A percentile compares a stretch with the other conserved stretches of the same genome.
These are phyloP conservation scores for Athetis lepigone DNA, from an alignment of 2,888 invertebrate genomes.

Conservation along the genomic window DNA sequence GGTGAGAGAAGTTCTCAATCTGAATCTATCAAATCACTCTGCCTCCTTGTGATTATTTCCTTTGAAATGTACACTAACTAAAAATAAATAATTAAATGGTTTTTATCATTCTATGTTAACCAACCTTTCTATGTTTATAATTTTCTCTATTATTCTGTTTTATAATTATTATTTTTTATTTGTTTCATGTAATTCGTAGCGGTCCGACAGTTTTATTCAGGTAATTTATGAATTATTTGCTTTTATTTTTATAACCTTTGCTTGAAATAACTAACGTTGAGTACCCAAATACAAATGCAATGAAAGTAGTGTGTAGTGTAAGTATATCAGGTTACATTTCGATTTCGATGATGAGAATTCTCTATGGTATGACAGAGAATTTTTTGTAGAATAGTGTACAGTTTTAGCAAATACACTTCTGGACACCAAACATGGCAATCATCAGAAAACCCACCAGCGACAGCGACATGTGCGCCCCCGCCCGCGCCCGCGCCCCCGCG, in stretches of 20 bases:
- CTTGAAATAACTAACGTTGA: constrained; percentile 10
- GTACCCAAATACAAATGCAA: neutral
- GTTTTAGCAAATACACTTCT: neutral
- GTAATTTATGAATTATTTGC: constrained; percentile 71
- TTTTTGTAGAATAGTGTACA: constrained; percentile 1
- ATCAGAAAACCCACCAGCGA: constrained; percentile 5
- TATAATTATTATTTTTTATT: constrained; percentile 78
- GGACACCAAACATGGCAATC: neutral
- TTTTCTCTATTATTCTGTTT: constrained; percentile 64
- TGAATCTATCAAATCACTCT: no score
- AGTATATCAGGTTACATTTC: no score
- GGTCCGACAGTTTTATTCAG: constrained; percentile 88
- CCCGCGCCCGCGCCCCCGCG: constrained; percentile 21
- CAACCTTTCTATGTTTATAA: constrained; percentile 42
- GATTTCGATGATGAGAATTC: neutral
- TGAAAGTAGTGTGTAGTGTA: neutral
- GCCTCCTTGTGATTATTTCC: constrained; percentile 1
- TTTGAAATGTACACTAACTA: constrained; percentile 20
- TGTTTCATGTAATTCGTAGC: constrained; percentile 89
- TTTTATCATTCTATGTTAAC: neutral
- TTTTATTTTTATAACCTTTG: constrained; percentile 24
- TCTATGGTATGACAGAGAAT: neutral
- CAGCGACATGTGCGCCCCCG: constrained; percentile 1
- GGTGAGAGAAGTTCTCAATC: neutral
- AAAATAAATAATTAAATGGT: neutral